phyloP scores from a whole-genome alignment of 2,888 invertebrate species.

The Toxonevra muliebris region DNA sequence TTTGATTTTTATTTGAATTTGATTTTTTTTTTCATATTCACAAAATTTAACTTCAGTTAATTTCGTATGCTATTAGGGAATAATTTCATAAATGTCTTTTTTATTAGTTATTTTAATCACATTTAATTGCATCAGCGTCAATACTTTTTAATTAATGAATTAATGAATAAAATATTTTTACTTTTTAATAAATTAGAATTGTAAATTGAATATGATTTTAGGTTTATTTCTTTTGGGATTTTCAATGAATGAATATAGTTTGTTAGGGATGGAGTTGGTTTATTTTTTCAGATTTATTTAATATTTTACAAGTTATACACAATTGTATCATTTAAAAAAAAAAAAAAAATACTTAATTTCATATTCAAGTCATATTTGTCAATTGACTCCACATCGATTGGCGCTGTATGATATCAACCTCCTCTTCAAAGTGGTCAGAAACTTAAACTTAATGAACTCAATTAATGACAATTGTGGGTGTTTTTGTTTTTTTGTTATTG shows the following conservation, averaged over 20 bases:
- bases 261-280: too few species aligned
- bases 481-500: constrained; percentile 15
- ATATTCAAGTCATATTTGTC: constrained; percentile 10
- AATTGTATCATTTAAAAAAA: constrained; percentile 16
- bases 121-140: constrained; percentile 27
- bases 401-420: constrained; percentile 7
- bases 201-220: neutral
- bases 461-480: constrained; percentile 28
- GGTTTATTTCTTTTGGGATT: too few species aligned
- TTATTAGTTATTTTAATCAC: constrained; percentile 29
- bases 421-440: constrained; percentile 46
- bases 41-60: constrained; percentile 1
- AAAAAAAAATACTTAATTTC: constrained; percentile 10
- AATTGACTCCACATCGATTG: constrained; percentile 4
- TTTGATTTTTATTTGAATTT: too few species aligned
- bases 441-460: constrained; percentile 40
- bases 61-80: constrained; percentile 19
- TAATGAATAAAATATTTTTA: constrained; percentile 20
- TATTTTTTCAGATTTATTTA: too few species aligned
- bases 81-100: constrained; percentile 24
- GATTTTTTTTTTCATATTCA: too few species aligned
- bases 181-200: constrained; percentile 2
- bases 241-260: too few species aligned
- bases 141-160: neutral
- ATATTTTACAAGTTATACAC: neutral